These are phyloP conservation scores for Aphelocoma coerulescens DNA, from an alignment of 2,113 vertebrate genomes.

Conservation along the genomic window DNA sequence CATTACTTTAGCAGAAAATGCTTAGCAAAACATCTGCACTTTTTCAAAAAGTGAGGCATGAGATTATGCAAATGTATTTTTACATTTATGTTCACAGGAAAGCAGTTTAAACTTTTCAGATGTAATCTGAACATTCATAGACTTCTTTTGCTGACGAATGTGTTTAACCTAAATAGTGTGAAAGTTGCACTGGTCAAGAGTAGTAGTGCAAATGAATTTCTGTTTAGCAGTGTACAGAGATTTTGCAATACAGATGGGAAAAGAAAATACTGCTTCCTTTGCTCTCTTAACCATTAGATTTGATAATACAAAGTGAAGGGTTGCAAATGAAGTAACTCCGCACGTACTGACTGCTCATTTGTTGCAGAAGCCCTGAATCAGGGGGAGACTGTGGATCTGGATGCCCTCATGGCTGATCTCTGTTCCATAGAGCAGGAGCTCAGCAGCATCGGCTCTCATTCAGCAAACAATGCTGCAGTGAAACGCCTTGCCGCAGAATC, in stretches of 20 bases:
- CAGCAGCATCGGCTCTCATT: constrained; percentile 85
- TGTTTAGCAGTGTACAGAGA: neutral
- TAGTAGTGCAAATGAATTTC: neutral
- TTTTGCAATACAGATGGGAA: neutral
- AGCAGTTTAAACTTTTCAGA: neutral
- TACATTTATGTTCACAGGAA: neutral
- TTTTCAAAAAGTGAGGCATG: neutral
- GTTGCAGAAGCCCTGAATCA: constrained; percentile 94
- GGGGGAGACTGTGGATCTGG: constrained; percentile 93
- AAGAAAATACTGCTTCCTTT: neutral
- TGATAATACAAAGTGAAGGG: neutral
- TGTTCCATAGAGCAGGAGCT: constrained; percentile 98
- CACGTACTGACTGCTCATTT: neutral
- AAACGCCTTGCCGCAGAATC: constrained; percentile 77
- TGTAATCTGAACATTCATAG: neutral
- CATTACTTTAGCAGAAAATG: neutral
- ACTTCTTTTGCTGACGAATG: neutral
- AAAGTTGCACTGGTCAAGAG: neutral
- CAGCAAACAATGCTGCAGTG: constrained; percentile 77
- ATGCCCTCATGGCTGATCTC: constrained; percentile 97
- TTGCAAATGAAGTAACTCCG: neutral
- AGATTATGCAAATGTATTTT: neutral
- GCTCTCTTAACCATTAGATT: neutral
- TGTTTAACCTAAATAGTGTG: neutral
- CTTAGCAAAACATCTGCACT: neutral